Conservation (phyloP, 2,888 invertebrate species). For the Liopterus haemorrhoidalis region DNA sequence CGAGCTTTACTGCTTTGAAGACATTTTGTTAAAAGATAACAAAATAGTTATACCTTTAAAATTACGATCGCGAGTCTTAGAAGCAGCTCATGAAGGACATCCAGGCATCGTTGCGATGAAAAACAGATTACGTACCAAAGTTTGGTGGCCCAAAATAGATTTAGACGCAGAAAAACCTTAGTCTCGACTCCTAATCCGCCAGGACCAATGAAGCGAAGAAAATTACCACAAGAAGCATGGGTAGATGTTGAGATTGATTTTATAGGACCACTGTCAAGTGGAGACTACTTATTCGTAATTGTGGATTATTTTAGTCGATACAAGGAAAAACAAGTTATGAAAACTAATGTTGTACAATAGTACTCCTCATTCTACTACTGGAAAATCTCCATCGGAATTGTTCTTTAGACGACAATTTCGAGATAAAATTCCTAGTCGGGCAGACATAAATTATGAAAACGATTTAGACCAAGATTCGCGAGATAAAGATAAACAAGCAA, state of each 20-base stretch:
- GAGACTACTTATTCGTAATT: constrained; percentile 31
- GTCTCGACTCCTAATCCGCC: constrained; percentile 24
- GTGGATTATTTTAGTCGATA: constrained; percentile 36
- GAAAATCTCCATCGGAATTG: constrained; percentile 21
- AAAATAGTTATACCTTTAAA: constrained; percentile 30
- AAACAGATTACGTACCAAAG: constrained; percentile 37
- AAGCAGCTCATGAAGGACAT: constrained; percentile 38
- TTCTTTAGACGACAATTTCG: constrained; percentile 22
- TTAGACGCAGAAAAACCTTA: constrained; percentile 31
- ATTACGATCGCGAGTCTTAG: constrained; percentile 27
- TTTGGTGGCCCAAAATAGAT: constrained; percentile 40
- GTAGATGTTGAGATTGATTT: constrained; percentile 32
- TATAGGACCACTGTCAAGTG: constrained; percentile 31
- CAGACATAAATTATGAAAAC: no score
- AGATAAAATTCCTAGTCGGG: constrained; percentile 19
- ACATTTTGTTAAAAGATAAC: constrained; percentile 28
- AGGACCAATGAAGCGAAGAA: constrained; percentile 27
- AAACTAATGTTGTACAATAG: constrained; percentile 21
- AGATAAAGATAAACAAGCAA: no score
- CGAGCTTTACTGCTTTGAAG: constrained; percentile 35
- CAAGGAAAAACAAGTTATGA: constrained; percentile 22
- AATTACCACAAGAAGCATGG: constrained; percentile 26
- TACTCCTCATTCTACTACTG: constrained; percentile 17
- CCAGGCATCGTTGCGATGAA: constrained; percentile 40
- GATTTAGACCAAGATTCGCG: no score